These are phyloP conservation scores for Drosophila pegasa DNA, from an alignment of 2,888 invertebrate genomes.

Conservation along the genomic window DNA sequence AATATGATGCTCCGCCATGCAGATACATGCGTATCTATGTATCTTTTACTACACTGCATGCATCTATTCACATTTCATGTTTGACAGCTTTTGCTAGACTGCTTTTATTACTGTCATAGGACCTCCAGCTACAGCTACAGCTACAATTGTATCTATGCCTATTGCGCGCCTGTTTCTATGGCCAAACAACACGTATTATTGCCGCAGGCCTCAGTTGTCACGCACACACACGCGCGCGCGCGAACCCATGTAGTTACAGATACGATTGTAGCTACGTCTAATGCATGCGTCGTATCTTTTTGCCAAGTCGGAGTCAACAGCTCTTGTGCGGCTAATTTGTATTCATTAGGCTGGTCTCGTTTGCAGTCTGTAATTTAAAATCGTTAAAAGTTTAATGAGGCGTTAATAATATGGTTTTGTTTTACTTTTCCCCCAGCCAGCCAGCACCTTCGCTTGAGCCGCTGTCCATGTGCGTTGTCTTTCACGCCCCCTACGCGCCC, in stretches of 20 bases:
- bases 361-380: conserved; percentile 78
- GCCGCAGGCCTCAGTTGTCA: conserved; percentile 23
- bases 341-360: conserved; percentile 78
- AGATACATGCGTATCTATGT: background rate
- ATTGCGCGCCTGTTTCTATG: background rate
- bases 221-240: background rate
- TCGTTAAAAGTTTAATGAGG: conserved; percentile 82
- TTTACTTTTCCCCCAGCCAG: conserved; percentile 60
- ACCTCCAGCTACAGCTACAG: background rate
- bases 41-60: background rate
- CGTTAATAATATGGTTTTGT: conserved; percentile 80
- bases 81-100: background rate
- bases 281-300: conserved; percentile 40
- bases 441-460: conserved; percentile 17
- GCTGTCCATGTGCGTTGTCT: conserved; percentile 6
- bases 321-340: conserved; percentile 77
- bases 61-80: background rate
- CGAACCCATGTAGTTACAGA: background rate
- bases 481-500: background rate
- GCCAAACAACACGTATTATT: conserved; percentile 5
- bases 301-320: conserved; percentile 39
- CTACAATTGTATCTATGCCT: background rate
- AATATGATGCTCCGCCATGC: background rate
- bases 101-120: background rate
- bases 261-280: conserved; percentile 7